Evolutionary conservation across 2,113 vertebrate genomes (phyloP), one percentile per base, ranked within the genome.

Genomic region (Dipodomys stephensi): DNA sequence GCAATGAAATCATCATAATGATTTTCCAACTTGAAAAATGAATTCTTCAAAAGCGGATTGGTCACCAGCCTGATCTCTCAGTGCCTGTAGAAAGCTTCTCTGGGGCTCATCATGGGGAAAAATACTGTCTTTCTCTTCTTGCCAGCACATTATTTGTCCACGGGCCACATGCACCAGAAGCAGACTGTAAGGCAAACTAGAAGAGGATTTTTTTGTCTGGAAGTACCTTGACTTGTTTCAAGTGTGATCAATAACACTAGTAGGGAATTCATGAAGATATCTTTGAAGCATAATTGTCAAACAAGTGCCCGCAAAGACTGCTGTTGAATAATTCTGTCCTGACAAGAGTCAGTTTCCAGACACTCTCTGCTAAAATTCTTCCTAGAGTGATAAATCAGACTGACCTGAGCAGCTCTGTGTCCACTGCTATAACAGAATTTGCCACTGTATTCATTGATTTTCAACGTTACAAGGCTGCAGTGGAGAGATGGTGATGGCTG

Each of bases 381-480:
- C 57, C 12, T 2, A 12, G 27, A 5, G 1, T 9, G 39, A 20
- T n/a, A 35, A 39, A 28, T 76, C 73, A 30, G 27, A 6, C 32
- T 4, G n/a, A 10, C 5, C 15, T 18, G 28, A 18, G 3, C 2
- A 4, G 30, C 0, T 57, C 15, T 0, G 16, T 3, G 19, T 25
- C 8, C 1, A 23, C 11, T 32, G 19, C 32, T 53, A 32, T 8
- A 39, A 44, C 2, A 18, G 81, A 69, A 39, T 30, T 39, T 46
- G 22, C 25, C 39, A 9, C 6, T 7, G 13, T 16, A 57, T 57
- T 73, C 27, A 4, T 7, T n/a, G 49, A 9, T 89, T 60, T 69
- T 32, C 44, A 19, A 32, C 35, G 30, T 18, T 15, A 11, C 27
- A 25, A 79, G 62, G 69, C 8, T 49, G 12, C 49, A 49, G 39